Base-by-base conservation (phyloP, 2,113 vertebrate species). In the Isichthys henryi region DNA sequence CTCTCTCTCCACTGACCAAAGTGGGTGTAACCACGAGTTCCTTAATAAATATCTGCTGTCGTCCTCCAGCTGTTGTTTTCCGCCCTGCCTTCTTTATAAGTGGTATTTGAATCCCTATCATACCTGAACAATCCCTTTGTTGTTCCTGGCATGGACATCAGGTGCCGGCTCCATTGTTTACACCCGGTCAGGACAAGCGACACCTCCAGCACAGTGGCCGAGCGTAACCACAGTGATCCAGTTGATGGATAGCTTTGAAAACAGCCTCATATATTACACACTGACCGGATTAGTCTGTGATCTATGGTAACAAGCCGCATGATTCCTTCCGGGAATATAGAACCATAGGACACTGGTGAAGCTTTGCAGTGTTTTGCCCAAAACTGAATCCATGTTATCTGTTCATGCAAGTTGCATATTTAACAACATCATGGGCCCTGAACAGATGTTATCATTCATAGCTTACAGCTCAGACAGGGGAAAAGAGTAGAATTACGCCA, bases 71-170 rank as follows among this genome's bases (percentile, higher is more conserved):
- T 83, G 35, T 85, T 89, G 15, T 66, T 66, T 84, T 35, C n/a
- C 58, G 43, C 45, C 50, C 77, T 83, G 49, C 88, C 46, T 66
- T 46, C 50, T 66, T 49, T 27, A n/a, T 46, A 43, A 56, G 19
- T 56, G 27, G 35, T 21, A 3, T 85, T 46, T 48, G 27, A 17
- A 82, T 45, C 88, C 8, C 23, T 31, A 58, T 31, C 35, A 53
- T 19, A 31, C 58, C 87, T 66, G 35, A 85, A 87, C 86, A 31
- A 74, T 88, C n/a, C n/a, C 58, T 74, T 35, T 77, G 70, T 77
- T 39, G 3, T 77, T 49, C n/a, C 58, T 49, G 46, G 19, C 58
- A 88, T 7, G 46, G 17, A 82, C 48, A 82, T 56, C 21, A n/a
- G n/a, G n/a, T n/a, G n/a, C n/a, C n/a, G 15, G 70, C 70, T 77